Evolutionary conservation across 2,113 vertebrate genomes (phyloP).

Genomic region (Leptocoma aspasia): DNA sequence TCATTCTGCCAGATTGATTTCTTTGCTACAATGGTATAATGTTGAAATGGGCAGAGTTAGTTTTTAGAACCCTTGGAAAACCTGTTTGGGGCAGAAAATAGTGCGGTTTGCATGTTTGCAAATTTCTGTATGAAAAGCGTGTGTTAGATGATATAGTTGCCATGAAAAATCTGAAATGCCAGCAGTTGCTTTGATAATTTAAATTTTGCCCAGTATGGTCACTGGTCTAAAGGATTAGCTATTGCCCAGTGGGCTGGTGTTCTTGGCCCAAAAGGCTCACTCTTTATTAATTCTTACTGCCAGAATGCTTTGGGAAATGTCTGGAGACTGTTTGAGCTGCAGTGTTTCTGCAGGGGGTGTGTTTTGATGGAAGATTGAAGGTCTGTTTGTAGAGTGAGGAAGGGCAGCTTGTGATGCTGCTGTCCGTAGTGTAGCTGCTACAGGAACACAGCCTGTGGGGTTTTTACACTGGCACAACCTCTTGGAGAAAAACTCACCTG

Average conservation of each 20-base stretch:
- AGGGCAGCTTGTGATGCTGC: background rate
- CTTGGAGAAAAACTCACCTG: background rate
- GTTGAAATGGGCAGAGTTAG: background rate
- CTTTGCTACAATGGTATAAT: background rate
- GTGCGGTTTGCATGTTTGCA: background rate
- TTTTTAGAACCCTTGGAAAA: background rate
- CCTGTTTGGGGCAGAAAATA: background rate
- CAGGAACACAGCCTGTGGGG: background rate
- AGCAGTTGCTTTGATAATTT: background rate
- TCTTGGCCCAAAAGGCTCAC: background rate
- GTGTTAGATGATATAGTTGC: background rate
- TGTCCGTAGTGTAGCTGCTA: slow-evolving; percentile 19
- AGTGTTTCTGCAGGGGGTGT: background rate
- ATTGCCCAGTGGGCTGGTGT: background rate
- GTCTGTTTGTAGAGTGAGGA: background rate
- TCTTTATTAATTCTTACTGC: background rate
- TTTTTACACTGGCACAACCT: background rate
- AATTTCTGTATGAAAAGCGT: background rate
- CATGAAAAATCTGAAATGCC: background rate
- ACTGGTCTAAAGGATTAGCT: background rate
- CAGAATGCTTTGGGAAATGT: background rate
- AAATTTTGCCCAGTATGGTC: background rate
- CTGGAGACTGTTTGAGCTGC: background rate
- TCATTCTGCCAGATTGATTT: background rate
- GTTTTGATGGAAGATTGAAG: background rate